Conservation (phyloP, 2,797 vertebrate species). For the Melanogrammus aeglefinus region DNA sequence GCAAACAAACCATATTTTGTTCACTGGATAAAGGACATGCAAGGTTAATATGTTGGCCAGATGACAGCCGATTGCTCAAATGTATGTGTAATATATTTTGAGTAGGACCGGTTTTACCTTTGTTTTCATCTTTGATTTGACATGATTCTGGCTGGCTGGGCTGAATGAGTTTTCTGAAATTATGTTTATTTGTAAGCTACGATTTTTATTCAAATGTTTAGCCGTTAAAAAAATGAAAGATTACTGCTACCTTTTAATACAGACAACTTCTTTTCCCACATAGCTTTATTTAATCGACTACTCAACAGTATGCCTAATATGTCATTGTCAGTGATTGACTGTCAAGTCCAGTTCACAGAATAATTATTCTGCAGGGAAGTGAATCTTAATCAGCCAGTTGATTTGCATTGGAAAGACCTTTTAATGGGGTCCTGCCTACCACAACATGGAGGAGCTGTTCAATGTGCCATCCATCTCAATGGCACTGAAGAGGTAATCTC, state of each 20-base stretch:
- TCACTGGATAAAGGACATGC: not conserved
- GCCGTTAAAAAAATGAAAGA: not conserved
- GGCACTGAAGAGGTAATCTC: not conserved
- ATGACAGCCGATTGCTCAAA: not conserved
- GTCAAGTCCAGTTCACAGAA: not conserved
- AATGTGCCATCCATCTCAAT: not conserved
- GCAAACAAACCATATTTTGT: not conserved
- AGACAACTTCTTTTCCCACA: constrained; percentile 2
- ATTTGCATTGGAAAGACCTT: not conserved
- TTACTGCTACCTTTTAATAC: not conserved
- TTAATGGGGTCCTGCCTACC: not conserved
- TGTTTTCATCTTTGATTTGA: not conserved
- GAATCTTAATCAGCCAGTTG: not conserved
- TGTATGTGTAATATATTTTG: not conserved
- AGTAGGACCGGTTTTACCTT: not conserved
- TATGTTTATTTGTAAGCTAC: not conserved
- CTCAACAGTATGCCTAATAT: constrained; percentile 15
- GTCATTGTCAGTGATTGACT: not conserved
- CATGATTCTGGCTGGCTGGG: not conserved
- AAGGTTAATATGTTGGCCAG: not conserved
- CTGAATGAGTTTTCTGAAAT: not conserved
- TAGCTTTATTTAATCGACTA: constrained; percentile 22
- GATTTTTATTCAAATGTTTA: not conserved
- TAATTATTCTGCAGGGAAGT: not conserved
- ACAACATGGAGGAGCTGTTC: not conserved